Evolutionary conservation across 1,140 invertebrate genomes (phyloP).

Genomic region (Anoplophora glabripennis): DNA sequence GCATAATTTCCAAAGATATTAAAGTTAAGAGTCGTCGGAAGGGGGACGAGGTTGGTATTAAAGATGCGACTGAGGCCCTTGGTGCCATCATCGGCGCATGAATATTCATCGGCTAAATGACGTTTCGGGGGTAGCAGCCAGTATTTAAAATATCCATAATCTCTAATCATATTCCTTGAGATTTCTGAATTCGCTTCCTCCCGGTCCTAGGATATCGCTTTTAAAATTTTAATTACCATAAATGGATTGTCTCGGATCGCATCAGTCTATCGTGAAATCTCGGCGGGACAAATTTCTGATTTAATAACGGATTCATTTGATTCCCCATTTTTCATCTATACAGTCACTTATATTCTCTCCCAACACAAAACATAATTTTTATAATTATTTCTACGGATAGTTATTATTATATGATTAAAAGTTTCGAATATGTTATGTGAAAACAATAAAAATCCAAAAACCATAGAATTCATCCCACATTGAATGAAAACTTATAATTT

Average conservation of each 20-base stretch:
- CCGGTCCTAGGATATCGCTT: conserved; percentile 17
- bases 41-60: not conserved
- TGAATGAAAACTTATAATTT: too few species aligned
- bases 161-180: conserved; percentile 19
- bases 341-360: too few species aligned
- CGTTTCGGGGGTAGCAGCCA: conserved; percentile 18
- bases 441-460: too few species aligned
- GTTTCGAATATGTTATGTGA: too few species aligned
- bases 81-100: conserved; percentile 19
- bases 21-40: conserved; percentile 1
- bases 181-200: conserved; percentile 16
- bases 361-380: too few species aligned
- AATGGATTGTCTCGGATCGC: conserved; percentile 10
- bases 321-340: too few species aligned
- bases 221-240: conserved; percentile 9
- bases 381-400: too few species aligned
- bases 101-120: conserved; percentile 17
- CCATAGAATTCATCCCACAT: too few species aligned
- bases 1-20: conserved; percentile 10
- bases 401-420: too few species aligned
- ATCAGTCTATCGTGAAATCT: not conserved
- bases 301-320: not conserved
- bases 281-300: not conserved
- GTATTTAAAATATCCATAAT: conserved; percentile 24
- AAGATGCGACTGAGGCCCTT: conserved; percentile 16